These are phyloP conservation scores for Coptodon bakossiorum DNA, from an alignment of 2,113 vertebrate genomes.

Conservation along the genomic window DNA sequence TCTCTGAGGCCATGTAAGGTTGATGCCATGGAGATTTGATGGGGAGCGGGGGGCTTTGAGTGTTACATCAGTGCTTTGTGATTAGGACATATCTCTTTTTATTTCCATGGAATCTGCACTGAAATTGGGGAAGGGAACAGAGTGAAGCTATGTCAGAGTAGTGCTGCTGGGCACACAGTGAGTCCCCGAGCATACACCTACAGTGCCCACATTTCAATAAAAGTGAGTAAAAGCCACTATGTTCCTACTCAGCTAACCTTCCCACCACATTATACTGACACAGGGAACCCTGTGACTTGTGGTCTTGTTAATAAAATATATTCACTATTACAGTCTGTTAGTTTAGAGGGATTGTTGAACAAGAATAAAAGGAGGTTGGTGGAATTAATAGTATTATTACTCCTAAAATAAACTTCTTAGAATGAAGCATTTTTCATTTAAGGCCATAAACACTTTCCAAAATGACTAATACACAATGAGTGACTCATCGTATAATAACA, in stretches of 20 bases:
- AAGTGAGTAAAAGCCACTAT: neutral
- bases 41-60: neutral
- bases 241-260: neutral
- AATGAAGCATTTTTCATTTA: constrained; percentile 16
- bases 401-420: neutral
- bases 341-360: neutral
- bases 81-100: constrained; percentile 17
- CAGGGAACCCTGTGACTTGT: neutral
- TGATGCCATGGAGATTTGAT: constrained; percentile 40
- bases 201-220: constrained; percentile 27
- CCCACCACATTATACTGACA: neutral
- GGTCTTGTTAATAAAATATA: neutral
- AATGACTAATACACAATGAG: constrained; percentile 19
- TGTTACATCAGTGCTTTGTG: constrained; percentile 4
- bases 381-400: neutral
- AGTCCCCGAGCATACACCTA: neutral
- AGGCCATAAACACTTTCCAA: constrained; percentile 2
- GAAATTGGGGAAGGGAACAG: neutral
- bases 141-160: neutral
- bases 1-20: constrained; percentile 16
- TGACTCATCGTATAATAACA: constrained; percentile 11
- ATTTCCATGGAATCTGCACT: neutral
- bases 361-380: neutral
- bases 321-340: neutral
- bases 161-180: neutral